Base-by-base conservation (phyloP, 92 coral and sea anemone species). In the Chrysogorgia sp. region DNA sequence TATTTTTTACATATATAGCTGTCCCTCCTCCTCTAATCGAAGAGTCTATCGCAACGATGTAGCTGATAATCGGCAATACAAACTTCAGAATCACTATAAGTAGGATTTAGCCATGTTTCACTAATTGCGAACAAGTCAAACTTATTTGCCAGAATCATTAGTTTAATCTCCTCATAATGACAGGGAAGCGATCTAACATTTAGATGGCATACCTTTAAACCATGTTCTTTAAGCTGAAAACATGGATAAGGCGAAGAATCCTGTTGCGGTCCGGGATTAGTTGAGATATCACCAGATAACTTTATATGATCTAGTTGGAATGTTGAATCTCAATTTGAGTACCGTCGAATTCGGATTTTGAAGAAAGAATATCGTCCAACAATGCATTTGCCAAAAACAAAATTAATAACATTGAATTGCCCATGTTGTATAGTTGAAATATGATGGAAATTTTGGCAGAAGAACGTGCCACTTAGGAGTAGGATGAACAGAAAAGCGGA, bases 21-120 rank as follows among this genome's bases (percentile, higher is more conserved):
- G 63, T 43, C 21, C 88, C 84, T 12, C 63, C 63, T 57, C 63
- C 63, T 57, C 63, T 57, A 29, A 2, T 2, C 24, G 1, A 0
- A 0, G 24, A 0, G 1, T 57, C 63, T 57, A 22, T 57, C 63
- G 10, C 26, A 57, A 21, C 63, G 63, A 22, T 57, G 28, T 17
- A 57, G 1, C 10, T 17, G 1, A 57, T 57, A 57, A 21, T 10
- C 63, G 22, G 1, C 24, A 22, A 20, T 57, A 21, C 2, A 0
- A 57, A 57, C 10, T 7, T 8, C 63, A 22, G 26, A 2, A 10
- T 72, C 86, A 15, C 32, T 21, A 61, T 72, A 82, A 13, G 85
- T 82, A 40, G 34, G 30, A 61, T 59, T 68, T 26, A 71, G 81
- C 74, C 86, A 82, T 22, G 79, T 67, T 80, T 80, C 84, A 67